phyloP scores from a whole-genome alignment of 2,888 invertebrate species.

The Heliconius ethilla region DNA sequence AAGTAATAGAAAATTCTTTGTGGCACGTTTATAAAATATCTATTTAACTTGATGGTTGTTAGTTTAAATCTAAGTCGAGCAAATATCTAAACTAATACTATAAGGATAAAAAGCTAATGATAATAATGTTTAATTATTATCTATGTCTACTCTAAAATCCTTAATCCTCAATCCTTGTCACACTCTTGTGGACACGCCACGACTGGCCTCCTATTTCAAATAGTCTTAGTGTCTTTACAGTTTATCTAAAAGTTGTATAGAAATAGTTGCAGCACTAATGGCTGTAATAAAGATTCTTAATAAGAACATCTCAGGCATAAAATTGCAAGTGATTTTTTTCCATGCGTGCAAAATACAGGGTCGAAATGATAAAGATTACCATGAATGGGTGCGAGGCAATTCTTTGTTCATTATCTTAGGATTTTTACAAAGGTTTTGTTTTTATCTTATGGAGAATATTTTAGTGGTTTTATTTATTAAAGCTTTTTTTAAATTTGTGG shows the following conservation, averaged over 20 bases:
- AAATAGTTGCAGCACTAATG: neutral
- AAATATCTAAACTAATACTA: no score
- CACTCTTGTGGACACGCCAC: no score
- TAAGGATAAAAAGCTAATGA: no score
- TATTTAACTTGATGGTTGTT: neutral
- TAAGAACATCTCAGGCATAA: conserved; percentile 34
- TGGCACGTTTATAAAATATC: conserved; percentile 21
- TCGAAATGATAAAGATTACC: conserved; percentile 43
- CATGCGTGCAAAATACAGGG: conserved; percentile 46
- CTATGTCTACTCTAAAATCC: no score
- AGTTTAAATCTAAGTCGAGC: neutral
- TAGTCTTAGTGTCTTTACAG: no score
- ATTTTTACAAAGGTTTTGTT: neutral
- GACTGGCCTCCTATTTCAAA: neutral
- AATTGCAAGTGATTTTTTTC: conserved; percentile 38
- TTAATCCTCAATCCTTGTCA: no score
- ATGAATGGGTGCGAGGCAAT: conserved; percentile 40
- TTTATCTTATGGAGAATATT: neutral
- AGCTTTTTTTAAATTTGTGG: no score
- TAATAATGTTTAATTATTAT: no score
- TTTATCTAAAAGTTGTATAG: neutral
- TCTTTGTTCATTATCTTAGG: conserved; percentile 18
- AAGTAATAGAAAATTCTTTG: conserved; percentile 32
- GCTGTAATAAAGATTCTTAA: conserved; percentile 30
- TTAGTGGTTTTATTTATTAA: neutral